Base-by-base conservation (phyloP, 2,797 vertebrate genomes). In the Schizothorax lantsangensis region DNA sequence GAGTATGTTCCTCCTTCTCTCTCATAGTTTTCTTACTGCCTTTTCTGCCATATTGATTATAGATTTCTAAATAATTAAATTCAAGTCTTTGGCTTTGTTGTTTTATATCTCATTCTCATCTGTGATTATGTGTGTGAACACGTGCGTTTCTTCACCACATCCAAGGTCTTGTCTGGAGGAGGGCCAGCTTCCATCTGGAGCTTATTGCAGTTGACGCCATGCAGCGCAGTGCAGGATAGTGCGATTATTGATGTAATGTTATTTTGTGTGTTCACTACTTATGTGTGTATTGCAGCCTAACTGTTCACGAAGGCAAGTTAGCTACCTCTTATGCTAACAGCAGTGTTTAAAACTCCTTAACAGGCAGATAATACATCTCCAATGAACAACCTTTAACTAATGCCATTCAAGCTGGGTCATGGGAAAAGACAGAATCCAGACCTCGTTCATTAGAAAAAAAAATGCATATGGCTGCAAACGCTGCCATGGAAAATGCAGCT, bases 131-230 rank as follows among this genome's bases (percentile, higher is more conserved):
- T 33, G 75, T 75, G 79, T 79, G 17, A 72, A 36, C 36, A 40
- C 10, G 62, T 95, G 94, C 91, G 91, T 93, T 92, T 93, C 93
- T 94, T 92, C 93, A 95, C 95, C 94, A 95, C 95, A 95, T 95
- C 93, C 94, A 94, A 91, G 86, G 92, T 92, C 79, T 92, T 90
- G 91, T 92, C 92, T 95, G 93, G 94, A 94, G 91, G 87, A 90
- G 90, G 91, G 93, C 94, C 94, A 94, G 92, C 92, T 91, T 92
- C 94, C 95, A 96, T 96, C 95, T 96, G 96, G 95, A 96, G 93
- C 93, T 95, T 93, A 95, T 95, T 96, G 94, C 92, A 94, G 94
- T 94, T 95, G 95, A 95, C 93, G 94, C 95, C 95, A 95, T 59
- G 57, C 93, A 94, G 92, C 90, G 88, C 91, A 93, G 90, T 90